Evolutionary conservation across 2,888 invertebrate genomes (phyloP), one percentile per base, ranked within the genome.

Genomic region (Eumacrocentrus americanus): DNA sequence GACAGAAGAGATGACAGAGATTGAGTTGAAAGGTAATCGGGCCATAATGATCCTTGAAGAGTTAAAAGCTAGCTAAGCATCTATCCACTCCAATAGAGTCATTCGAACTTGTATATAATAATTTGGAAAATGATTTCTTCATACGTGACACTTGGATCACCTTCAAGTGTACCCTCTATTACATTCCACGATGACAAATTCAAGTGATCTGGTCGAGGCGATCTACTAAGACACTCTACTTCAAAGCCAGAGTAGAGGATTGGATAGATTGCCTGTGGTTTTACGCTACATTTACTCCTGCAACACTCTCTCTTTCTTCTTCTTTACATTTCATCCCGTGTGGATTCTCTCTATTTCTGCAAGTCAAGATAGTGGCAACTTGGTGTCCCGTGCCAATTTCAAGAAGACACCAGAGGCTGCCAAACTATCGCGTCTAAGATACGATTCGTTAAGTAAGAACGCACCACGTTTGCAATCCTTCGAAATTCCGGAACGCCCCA

Each of bases 401-500:
- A 65, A 65, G 71, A 72, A 70, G 62, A 65, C 63, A 52, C 42
- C 61, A 47, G 47, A 51, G 47, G 54, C 60, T 75, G 74, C 73
- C 74, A 74, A 74, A 67, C 60, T 64, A 50, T 59, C 67, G 65
- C 64, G 68, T 68, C 66, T 68, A 65, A 62, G 68, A 66, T 64
- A 67, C 71, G 74, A 72, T 69, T 72, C 72, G 74, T 76, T 74
- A 70, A 67, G 68, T 63, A 66, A 67, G 70, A 68, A 70, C 68
- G 70, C 70, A 56, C 38, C 23, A 37, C 18, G 22, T 37, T 38
- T 16, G 14, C 64, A 61, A 66, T 67, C 63, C 65, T 67, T 66
- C 64, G 50, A 42, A 61, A 67, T 65, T 66, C 64, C 63, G 60
- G 58, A 61, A 64, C 64, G 64, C 61, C 57, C 55, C 61, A 38